Percentiles rank a stretch among this genome's conserved stretches.
These are phyloP conservation scores for Matsumurasca onukii DNA, from an alignment of 1,140 invertebrate species.

Conservation along the genomic window DNA sequence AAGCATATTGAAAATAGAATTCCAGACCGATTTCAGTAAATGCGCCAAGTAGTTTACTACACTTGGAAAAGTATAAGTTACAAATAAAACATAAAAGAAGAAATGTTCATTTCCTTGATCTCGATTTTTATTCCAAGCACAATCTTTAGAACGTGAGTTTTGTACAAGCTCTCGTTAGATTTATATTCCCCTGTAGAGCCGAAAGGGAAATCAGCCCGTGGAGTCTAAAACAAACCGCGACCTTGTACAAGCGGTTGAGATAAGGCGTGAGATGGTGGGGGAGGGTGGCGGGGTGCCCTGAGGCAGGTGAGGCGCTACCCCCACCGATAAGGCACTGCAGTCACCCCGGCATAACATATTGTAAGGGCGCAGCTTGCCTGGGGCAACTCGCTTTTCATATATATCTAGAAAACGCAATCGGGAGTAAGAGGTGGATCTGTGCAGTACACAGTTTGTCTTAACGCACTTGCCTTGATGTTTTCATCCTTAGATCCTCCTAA, in stretches of 20 bases:
- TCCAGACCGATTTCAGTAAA: no score
- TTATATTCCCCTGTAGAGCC: not conserved
- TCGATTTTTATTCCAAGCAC: no score
- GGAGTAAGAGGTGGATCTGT: constrained; percentile 6
- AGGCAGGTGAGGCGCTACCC: constrained; percentile 10
- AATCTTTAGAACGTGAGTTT: not conserved
- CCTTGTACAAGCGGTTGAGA: constrained; percentile 12
- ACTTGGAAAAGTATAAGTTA: no score
- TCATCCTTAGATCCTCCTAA: not conserved
- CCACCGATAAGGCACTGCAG: not conserved
- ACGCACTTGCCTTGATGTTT: constrained; percentile 1
- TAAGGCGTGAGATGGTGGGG: constrained; percentile 9
- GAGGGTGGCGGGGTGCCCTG: not conserved
- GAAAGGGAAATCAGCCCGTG: not conserved
- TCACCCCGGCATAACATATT: constrained; percentile 16
- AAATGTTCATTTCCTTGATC: no score
- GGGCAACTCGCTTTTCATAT: constrained; percentile 14
- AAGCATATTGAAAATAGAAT: no score
- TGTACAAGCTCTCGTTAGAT: not conserved
- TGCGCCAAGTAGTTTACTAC: no score
- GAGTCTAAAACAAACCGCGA: constrained; percentile 19
- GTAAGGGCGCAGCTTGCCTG: not conserved
- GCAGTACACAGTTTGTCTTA: constrained; percentile 13
- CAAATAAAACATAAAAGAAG: no score
- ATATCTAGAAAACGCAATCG: constrained; percentile 24